Evolutionary conservation across 1,140 invertebrate species (phyloP), one percentile per base, ranked within the genome.

Genomic region (Aphaenogaster ashmeadi): DNA sequence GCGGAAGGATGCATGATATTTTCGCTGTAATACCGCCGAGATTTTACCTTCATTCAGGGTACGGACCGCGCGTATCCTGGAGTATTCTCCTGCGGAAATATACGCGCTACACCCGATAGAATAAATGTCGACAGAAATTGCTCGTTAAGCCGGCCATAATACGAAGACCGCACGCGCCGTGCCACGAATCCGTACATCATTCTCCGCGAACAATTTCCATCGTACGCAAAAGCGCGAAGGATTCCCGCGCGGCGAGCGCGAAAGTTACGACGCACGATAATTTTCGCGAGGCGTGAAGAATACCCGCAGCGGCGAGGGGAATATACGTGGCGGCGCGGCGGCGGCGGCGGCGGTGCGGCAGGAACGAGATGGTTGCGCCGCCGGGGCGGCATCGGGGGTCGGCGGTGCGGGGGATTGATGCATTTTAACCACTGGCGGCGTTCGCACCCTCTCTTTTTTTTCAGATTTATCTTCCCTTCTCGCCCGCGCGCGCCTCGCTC

Each of bases 391-490:
- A 54, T 21, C 18, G 13, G 2, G 56, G 41, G 66, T 44, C 6
- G 86, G 56, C 38, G 50, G 75, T n/a, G 52, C 13, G 47, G 58
- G 79, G 36, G 77, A 74, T 50, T 88, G 83, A 90, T 91, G 90
- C 72, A 87, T 91, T 90, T 89, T 89, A 90, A 80, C 87, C 89
- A 75, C 74, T 54, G 21, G 33, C 54, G 44, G 62, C 52, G 62
- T 33, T 47, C 8, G 60, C 58, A 27, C 33, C 66, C 36, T 77
- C 56, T 83, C 47, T 66, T n/a, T 58, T 77, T 90, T 89, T 88
- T 83, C 71, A 88, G 52, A 90, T 90, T 90, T 90, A 88, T 90
- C 88, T 88, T 71, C 21, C 66, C 71, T 88, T 88, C 79, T 87
- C 54, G 56, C 44, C 60, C 50, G 41, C 64, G 38, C 38, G 41